Evolutionary conservation across 2,888 invertebrate genomes (phyloP), one percentile per base, ranked within the genome.

Genomic region (Hesperia comma): DNA sequence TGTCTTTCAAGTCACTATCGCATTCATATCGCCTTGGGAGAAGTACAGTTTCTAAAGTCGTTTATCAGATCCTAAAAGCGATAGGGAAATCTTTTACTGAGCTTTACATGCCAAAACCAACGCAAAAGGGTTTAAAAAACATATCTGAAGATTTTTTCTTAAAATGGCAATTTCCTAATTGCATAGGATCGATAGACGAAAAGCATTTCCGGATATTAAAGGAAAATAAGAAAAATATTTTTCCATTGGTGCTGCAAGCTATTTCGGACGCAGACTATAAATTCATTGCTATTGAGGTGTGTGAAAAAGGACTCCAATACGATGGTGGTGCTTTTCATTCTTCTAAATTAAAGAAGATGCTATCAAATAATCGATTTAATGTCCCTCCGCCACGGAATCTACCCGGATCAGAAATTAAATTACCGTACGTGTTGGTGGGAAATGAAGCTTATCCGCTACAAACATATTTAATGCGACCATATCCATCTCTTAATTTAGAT

Each of bases 381-480:
- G 46, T 53, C 0, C 61, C 61, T 40, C 53, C 41, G 4, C 54
- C 53, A n/a, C 40, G 37, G 37, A 61, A 5, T 41, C 53, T 72
- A 61, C 69, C 71, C 56, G 68, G 68, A 5, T 71, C 70, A 60
- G 67, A 70, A 68, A 33, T 67, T 6, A 26, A 33, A 14, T 21
- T 63, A 19, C 69, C 69, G 55, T 15, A 60, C 32, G 68, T 69
- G 5, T 15, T 68, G 51, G 15, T 71, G 32, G 71, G 68, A n/a
- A 70, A 74, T 61, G 73, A 74, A 71, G 73, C 70, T 37, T 74
- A 69, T 66, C 70, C 74, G 41, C 68, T 74, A 8, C 69, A 71
- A 70, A 66, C 26, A 5, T 26, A 26, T 26, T 26, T 26, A 26
- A 4, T 26, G 26, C 26, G 70, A n/a, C 73, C 73, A 12, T 51